Percentiles rank a stretch among this genome's conserved stretches.
Evolutionary conservation across 1,140 invertebrate species (phyloP).

Genomic region (Neodiprion fabricii): DNA sequence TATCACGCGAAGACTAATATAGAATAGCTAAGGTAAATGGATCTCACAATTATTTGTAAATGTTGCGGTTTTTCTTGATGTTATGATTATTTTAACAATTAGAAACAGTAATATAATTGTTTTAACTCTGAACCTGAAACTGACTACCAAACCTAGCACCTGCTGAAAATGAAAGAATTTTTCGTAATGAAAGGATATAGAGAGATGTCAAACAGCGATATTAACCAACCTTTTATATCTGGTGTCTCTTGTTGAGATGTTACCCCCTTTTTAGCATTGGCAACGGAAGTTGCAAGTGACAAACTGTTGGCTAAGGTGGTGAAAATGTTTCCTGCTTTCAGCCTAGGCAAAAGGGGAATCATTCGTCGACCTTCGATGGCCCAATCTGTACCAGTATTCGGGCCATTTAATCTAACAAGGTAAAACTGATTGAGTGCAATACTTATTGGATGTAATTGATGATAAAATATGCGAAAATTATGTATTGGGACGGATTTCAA

Average conservation of each 20-base stretch:
- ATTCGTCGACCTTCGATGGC: constrained; percentile 82
- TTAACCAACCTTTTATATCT: constrained; percentile 30
- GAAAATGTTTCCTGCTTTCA: constrained; percentile 83
- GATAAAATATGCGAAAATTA: constrained; percentile 28
- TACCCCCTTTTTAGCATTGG: constrained; percentile 58
- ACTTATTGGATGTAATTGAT: constrained; percentile 22
- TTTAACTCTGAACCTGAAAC: too few relatives aligned
- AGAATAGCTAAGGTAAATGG: too few relatives aligned
- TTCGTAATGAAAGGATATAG: constrained; percentile 21
- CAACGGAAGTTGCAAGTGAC: constrained; percentile 61
- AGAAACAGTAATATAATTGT: constrained; percentile 14
- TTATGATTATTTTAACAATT: constrained; percentile 23
- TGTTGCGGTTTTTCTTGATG: not conserved
- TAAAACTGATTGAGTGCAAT: constrained; percentile 32
- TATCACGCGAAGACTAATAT: too few relatives aligned
- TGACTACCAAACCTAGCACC: not conserved
- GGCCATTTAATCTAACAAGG: constrained; percentile 75
- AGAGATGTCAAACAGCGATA: not conserved
- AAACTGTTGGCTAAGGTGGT: constrained; percentile 82
- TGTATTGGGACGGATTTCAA: constrained; percentile 10
- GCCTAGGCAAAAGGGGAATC: constrained; percentile 81
- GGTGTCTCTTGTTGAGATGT: constrained; percentile 42
- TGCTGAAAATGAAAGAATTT: constrained; percentile 19
- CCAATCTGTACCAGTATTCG: constrained; percentile 84
- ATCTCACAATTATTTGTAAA: too few relatives aligned